Percentiles rank a stretch among this genome's conserved stretches.
Evolutionary conservation across 1,140 invertebrate genomes (phyloP).

Genomic region (Zophobas atratus): DNA sequence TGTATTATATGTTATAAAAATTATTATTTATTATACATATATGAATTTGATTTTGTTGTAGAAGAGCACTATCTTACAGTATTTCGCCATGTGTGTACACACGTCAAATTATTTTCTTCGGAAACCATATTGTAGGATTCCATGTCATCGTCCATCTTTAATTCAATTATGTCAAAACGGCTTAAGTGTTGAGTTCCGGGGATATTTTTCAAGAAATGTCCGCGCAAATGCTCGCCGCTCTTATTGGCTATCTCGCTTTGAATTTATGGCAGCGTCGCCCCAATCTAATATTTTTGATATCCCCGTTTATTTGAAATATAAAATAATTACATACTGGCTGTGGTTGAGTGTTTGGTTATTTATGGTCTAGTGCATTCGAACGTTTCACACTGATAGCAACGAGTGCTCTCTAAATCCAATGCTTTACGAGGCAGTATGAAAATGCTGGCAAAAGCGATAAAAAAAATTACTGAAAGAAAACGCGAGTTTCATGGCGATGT

Average conservation of each 20-base stretch:
- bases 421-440: slow-evolving; percentile 32
- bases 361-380: slow-evolving; percentile 34
- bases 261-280: slow-evolving; percentile 39
- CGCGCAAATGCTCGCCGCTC: slow-evolving; percentile 26
- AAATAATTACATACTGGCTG: slow-evolving; percentile 47
- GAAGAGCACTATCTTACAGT: no score
- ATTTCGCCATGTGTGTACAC: no score
- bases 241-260: slow-evolving; percentile 46
- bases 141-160: slow-evolving; percentile 7
- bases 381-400: slow-evolving; percentile 43
- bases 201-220: slow-evolving; percentile 31
- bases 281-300: slow-evolving; percentile 49
- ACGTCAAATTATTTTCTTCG: no score
- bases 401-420: slow-evolving; percentile 44
- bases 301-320: slow-evolving; percentile 49
- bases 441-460: slow-evolving; percentile 20
- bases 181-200: slow-evolving; percentile 13
- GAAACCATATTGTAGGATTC: neutral
- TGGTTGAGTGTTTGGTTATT: slow-evolving; percentile 41
- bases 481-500: neutral
- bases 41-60: no score
- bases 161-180: slow-evolving; percentile 37
- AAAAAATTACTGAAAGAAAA: slow-evolving; percentile 24
- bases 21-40: no score
- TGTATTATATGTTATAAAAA: no score